These are phyloP conservation scores for Tridacna crocea DNA, from an alignment of 2,888 invertebrate species.

Conservation along the genomic window DNA sequence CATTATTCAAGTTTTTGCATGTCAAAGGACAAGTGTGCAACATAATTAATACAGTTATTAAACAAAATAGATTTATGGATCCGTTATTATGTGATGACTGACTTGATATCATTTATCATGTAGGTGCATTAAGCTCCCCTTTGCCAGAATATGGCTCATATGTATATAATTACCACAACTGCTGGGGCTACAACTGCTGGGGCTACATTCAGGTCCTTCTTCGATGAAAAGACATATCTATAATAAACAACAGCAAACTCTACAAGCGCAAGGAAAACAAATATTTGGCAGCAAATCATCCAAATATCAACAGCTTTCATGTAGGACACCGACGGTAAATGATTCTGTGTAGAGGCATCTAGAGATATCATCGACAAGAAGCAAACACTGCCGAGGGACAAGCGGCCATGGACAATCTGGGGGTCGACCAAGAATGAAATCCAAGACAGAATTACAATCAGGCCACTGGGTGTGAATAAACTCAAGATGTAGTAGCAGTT, in stretches of 20 bases:
- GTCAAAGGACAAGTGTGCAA: not conserved
- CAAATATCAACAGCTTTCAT: slow-evolving; percentile 2
- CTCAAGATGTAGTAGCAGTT: not conserved
- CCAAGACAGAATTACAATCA: slow-evolving; percentile 2
- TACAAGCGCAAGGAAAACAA: not conserved
- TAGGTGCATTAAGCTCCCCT: not conserved
- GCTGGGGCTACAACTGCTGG: no score
- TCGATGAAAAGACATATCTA: not conserved
- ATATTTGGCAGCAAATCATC: slow-evolving; percentile 10
- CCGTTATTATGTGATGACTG: not conserved
- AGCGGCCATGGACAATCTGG: not conserved
- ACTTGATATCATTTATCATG: not conserved
- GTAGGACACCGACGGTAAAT: not conserved
- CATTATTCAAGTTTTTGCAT: no score
- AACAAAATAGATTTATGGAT: not conserved
- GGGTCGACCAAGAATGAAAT: not conserved
- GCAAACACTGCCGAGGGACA: not conserved
- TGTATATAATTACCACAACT: not conserved
- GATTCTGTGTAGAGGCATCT: not conserved
- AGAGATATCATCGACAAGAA: not conserved
- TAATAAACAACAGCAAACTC: slow-evolving; percentile 14
- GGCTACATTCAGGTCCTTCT: not conserved
- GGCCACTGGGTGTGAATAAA: not conserved
- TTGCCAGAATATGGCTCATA: not conserved
- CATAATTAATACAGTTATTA: not conserved